These are phyloP conservation scores for Myotis findleyi DNA, from an alignment of 2,797 vertebrate species.

Conservation along the genomic window DNA sequence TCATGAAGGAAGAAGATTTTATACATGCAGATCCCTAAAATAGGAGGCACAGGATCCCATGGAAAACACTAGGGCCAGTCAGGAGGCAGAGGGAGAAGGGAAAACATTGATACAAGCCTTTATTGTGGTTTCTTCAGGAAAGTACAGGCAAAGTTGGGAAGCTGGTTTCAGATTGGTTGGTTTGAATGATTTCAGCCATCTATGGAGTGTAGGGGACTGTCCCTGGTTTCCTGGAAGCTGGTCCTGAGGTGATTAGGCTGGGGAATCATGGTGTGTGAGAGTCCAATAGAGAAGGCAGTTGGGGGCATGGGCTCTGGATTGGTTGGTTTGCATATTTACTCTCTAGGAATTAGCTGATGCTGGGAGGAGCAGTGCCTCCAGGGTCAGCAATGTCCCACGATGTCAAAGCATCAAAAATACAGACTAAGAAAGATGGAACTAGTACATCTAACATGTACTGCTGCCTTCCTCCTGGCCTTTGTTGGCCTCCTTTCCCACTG, in stretches of 20 bases:
- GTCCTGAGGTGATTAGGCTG: not conserved
- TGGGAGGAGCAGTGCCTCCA: too few relatives aligned
- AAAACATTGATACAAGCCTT: not conserved
- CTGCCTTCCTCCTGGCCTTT: not conserved
- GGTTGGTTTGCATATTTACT: not conserved
- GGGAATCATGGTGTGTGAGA: not conserved
- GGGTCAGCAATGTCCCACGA: not conserved
- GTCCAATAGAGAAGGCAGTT: not conserved
- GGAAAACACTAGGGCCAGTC: not conserved
- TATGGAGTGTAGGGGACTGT: not conserved
- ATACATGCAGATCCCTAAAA: not conserved
- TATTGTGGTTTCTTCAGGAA: not conserved
- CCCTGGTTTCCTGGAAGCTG: not conserved
- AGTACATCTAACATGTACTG: not conserved
- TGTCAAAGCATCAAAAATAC: not conserved
- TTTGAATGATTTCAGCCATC: not conserved
- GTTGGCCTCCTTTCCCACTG: not conserved
- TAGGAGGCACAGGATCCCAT: not conserved
- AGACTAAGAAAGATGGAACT: not conserved
- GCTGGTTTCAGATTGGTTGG: not conserved
- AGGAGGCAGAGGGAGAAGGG: not conserved
- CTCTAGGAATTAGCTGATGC: not conserved
- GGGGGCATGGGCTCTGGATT: too few relatives aligned
- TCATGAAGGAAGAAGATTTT: not conserved
- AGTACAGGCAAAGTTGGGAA: not conserved